Base-by-base conservation (phyloP, 1,140 invertebrate genomes). In the Xylocopa sonorina region DNA sequence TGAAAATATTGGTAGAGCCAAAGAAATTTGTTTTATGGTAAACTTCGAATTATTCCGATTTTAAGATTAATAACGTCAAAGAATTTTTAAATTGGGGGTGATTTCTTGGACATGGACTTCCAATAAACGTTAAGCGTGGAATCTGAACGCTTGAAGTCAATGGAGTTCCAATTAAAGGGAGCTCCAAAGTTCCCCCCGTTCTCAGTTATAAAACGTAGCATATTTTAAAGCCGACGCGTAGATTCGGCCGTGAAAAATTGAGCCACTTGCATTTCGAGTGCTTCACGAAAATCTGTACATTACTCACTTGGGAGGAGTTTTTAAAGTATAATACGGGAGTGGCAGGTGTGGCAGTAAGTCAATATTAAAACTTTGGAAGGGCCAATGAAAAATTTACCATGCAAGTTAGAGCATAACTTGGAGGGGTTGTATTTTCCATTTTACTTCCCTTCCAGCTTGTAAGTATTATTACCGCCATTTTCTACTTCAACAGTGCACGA, bases 311-410 rank as follows among this genome's bases (percentile, higher is more conserved):
- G 53, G 9, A 16, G 12, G 27, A 57, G 29, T 57, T 57, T n/a
- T 57, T 32, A 32, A 57, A 57, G 27, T 57, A 57, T 57, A 57
- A 57, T 57, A 32, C 55, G 12, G 32, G 27, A 57, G 27, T 32
- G 27, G 16, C 55, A 57, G 27, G 29, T 57, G 29, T 32, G 55
- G 14, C 55, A 32, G 55, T 32, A 57, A 57, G 32, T 57, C 55
- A 57, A 57, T 57, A 57, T 57, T 57, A 57, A 14, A 57, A 18
- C 27, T 16, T 32, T 57, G 55, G 29, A 57, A 57, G 55, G 55
- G 55, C 18, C 55, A 57, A 57, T 57, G 29, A 32, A 57, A 32
- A 57, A 57, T 18, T 57, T 57, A 21, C 55, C 24, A 57, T 50
- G 48, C 48, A 50, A 4, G 48, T 50, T 50, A 50, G 6, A 50